phyloP scores from a whole-genome alignment of 2,888 invertebrate species.

The Orthonevra nobilis region DNA sequence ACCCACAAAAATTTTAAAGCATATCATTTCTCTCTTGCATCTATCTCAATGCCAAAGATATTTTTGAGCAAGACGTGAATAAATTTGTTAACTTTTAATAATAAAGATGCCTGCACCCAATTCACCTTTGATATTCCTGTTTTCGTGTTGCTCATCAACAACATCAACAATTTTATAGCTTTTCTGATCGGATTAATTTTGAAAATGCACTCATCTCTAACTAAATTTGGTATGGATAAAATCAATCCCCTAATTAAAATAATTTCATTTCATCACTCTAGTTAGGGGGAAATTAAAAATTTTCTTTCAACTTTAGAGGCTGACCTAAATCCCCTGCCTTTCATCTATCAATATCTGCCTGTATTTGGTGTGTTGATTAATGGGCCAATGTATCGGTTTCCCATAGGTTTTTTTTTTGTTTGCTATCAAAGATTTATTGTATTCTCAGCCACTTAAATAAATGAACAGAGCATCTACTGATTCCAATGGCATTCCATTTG shows the following conservation, averaged over 20 bases:
- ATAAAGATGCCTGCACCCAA: background rate
- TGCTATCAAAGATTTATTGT: conserved; percentile 30
- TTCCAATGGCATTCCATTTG: conserved; percentile 55
- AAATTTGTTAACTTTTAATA: too few species aligned
- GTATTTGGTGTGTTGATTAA: conserved; percentile 39
- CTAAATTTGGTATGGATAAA: background rate
- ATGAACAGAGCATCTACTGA: conserved; percentile 18
- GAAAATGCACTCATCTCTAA: conserved; percentile 17
- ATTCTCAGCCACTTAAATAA: conserved; percentile 19
- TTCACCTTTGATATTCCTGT: background rate
- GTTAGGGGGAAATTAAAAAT: too few species aligned
- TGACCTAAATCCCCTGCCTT: conserved; percentile 36
- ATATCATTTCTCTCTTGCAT: too few species aligned
- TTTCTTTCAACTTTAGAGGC: conserved; percentile 13
- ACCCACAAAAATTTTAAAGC: too few species aligned
- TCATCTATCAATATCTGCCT: conserved; percentile 25
- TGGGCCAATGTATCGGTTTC: too few species aligned
- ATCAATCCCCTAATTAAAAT: background rate
- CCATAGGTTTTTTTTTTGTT: too few species aligned
- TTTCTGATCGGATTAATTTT: conserved; percentile 3
- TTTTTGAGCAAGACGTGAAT: too few species aligned
- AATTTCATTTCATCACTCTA: background rate
- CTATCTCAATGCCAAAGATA: too few species aligned
- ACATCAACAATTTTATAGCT: conserved; percentile 11
- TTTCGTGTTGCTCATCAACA: background rate